Evolutionary conservation across 92 coral and sea anemone species (phyloP).

Genomic region (Epizoanthus rinbou): DNA sequence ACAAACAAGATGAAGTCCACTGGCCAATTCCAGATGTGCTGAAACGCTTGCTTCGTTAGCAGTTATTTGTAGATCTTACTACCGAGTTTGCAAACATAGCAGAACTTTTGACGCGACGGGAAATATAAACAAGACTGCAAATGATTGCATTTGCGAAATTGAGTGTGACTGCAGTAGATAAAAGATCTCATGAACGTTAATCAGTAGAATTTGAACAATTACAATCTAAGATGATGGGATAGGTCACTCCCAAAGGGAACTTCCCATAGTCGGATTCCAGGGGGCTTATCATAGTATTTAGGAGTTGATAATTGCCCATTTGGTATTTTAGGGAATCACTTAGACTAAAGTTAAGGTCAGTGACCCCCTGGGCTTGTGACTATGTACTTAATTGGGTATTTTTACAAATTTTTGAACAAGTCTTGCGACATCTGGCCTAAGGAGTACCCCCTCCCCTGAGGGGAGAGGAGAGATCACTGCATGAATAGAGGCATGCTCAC

Average conservation of each 20-base stretch:
- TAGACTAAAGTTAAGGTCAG: too few relatives aligned
- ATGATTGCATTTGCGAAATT: not conserved
- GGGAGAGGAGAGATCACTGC: too few relatives aligned
- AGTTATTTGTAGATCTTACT: not conserved
- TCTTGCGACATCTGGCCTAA: too few relatives aligned
- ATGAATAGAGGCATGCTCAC: too few relatives aligned
- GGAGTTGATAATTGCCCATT: too few relatives aligned
- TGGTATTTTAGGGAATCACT: too few relatives aligned
- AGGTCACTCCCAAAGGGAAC: not conserved
- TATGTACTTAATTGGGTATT: too few relatives aligned
- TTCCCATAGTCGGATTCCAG: not conserved
- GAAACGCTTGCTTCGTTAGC: constrained; percentile 57
- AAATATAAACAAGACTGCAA: not conserved
- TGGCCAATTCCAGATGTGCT: constrained; percentile 94
- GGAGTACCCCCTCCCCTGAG: too few relatives aligned
- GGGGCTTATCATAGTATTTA: too few relatives aligned
- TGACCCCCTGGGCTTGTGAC: too few relatives aligned
- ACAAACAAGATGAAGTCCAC: constrained; percentile 62
- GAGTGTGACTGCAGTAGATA: not conserved
- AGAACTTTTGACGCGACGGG: not conserved
- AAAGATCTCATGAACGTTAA: not conserved
- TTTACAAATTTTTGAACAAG: too few relatives aligned
- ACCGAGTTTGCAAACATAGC: not conserved
- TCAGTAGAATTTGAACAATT: not conserved
- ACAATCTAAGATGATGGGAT: not conserved